Conservation (phyloP, 2,797 vertebrate species). For the Carcharodon carcharias region DNA sequence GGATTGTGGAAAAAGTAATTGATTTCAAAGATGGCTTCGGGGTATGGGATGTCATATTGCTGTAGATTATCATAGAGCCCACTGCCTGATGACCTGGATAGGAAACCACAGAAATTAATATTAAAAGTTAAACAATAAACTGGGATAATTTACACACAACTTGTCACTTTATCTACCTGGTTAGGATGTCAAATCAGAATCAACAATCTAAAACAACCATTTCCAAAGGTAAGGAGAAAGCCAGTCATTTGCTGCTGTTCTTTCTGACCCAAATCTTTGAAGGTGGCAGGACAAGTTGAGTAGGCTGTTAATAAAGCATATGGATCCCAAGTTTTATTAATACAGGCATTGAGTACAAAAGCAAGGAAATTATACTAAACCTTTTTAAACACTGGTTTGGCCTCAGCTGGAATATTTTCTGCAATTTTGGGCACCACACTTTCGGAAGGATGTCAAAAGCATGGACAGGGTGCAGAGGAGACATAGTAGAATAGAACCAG, state of each 20-base stretch:
- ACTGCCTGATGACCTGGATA: conserved; percentile 74
- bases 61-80: conserved; percentile 85
- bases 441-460: no score
- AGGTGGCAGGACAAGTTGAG: no score
- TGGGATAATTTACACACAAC: neutral
- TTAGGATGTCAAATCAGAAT: neutral
- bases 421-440: no score
- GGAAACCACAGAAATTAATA: neutral
- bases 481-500: no score
- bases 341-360: no score
- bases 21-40: conserved; percentile 90
- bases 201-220: neutral
- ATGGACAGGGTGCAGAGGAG: no score
- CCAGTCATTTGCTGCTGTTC: neutral
- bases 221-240: neutral
- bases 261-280: neutral
- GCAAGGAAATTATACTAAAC: no score
- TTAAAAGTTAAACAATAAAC: neutral
- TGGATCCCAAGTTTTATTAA: no score
- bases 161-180: neutral
- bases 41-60: conserved; percentile 82
- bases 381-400: no score
- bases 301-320: no score
- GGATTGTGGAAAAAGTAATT: conserved; percentile 78
- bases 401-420: no score